phyloP scores from a whole-genome alignment of 2,888 invertebrate genomes.

The Leptogaster cylindrica region DNA sequence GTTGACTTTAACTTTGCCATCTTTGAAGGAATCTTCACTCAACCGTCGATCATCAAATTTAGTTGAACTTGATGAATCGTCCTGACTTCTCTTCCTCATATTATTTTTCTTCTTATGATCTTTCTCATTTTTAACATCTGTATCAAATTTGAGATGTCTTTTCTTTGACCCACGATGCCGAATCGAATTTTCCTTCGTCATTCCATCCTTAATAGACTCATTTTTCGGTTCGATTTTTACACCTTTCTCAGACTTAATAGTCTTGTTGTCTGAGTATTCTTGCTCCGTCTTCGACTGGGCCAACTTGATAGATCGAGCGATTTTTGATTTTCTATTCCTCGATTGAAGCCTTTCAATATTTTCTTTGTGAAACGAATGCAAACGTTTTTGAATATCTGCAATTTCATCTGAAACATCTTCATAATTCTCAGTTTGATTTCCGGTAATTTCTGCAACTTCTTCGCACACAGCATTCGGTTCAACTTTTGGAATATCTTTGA shows the following conservation, averaged over 20 bases:
- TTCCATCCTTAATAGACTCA: conserved; percentile 39
- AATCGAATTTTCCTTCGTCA: conserved; percentile 62
- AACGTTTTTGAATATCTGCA: conserved; percentile 69
- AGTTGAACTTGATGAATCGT: background rate
- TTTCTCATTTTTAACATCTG: conserved; percentile 59
- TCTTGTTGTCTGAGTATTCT: background rate
- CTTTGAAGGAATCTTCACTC: background rate
- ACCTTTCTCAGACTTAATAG: background rate
- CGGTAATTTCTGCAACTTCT: background rate
- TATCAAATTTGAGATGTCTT: conserved; percentile 63
- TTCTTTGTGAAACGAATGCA: conserved; percentile 70
- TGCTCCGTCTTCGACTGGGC: conserved; percentile 55
- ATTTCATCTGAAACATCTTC: conserved; percentile 63
- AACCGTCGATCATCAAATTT: background rate
- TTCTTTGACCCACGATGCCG: conserved; percentile 53
- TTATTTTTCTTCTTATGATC: conserved; percentile 36
- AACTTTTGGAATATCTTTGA: background rate
- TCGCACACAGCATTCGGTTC: background rate
- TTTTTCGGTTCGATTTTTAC: background rate
- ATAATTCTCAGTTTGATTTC: conserved; percentile 22
- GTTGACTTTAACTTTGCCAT: background rate
- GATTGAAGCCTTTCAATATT: conserved; percentile 69
- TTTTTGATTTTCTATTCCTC: conserved; percentile 65
- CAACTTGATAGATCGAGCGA: conserved; percentile 57
- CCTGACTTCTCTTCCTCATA: conserved; percentile 2